Base-by-base conservation (phyloP, 2,113 vertebrate genomes). In the Nannospalax galili region DNA sequence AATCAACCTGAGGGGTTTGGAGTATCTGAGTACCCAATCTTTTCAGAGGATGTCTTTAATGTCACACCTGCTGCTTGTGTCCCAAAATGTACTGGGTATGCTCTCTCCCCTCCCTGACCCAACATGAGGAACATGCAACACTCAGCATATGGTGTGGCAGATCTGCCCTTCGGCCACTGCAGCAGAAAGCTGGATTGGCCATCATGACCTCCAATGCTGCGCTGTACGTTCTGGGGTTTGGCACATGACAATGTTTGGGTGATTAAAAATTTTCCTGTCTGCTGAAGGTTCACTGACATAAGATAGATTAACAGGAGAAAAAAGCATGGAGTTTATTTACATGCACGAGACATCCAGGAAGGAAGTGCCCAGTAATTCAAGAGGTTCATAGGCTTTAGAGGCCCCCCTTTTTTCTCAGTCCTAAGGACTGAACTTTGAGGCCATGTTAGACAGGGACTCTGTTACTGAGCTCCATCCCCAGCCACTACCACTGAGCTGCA, bases 91-190 rank as follows among this genome's bases (percentile, higher is more conserved):
- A 26, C 7, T 6, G 16, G 15, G 3, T 20, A 26, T 35, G 4
- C 6, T n/a, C 74, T 14, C 56, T 40, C 77, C 22, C 1, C 2
- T n/a, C 35, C 69, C 73, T n/a, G n/a, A n/a, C 48, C 45, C 0
- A 15, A 22, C 40, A 19, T 32, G 2, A 2, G 0, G 9, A 4
- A 40, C 15, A 35, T 14, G 48, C 28, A 28, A 0, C 12, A 26
- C 52, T 72, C 20, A 2, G 4, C 19, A 32, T 5, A 14, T 0
- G 1, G 37, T 12, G 4, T 1, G 24, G 35, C 3, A 7, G 14
- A 81, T 24, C 8, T 48, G 52, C 84, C 19, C 22, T 77, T 14
- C 4, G 42, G 32, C 48, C 10, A 1, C 35, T 1, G 7, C 19
- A 8, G 42, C 32, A 40, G 75, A 65, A 2, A 88, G 72, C 5